These are phyloP conservation scores for Phania funesta DNA, from an alignment of 2,888 invertebrate genomes.

Conservation along the genomic window DNA sequence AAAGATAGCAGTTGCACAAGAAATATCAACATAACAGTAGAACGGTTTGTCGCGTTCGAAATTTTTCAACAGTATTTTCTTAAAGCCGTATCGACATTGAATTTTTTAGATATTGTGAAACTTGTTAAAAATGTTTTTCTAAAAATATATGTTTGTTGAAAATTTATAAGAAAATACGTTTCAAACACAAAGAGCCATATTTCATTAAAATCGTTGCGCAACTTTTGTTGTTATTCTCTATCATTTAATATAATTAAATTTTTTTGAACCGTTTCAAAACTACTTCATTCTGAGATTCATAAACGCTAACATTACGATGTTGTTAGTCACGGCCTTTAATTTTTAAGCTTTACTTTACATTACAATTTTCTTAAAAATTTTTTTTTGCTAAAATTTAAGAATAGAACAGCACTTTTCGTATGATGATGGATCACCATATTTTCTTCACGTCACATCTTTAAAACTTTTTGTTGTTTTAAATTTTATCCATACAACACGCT, in stretches of 20 bases:
- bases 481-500: neutral
- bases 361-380: neutral
- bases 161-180: too few species aligned
- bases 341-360: slow-evolving; percentile 16
- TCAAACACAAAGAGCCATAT: too few species aligned
- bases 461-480: slow-evolving; percentile 30
- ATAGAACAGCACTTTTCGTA: slow-evolving; percentile 73
- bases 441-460: slow-evolving; percentile 76
- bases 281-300: slow-evolving; percentile 37
- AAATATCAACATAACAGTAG: too few species aligned
- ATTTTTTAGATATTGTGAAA: too few species aligned
- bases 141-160: too few species aligned
- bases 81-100: too few species aligned
- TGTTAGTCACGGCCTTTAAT: slow-evolving; percentile 42
- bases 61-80: too few species aligned
- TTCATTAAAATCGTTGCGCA: too few species aligned
- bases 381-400: slow-evolving; percentile 66
- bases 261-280: neutral
- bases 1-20: too few species aligned
- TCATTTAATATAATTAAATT: neutral
- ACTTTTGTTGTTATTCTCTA: neutral
- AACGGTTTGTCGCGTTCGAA: too few species aligned
- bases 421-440: slow-evolving; percentile 77
- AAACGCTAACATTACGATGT: slow-evolving; percentile 46
- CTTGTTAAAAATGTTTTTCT: too few species aligned